phyloP scores from a whole-genome alignment of 2,113 vertebrate genomes.

The Monarcha castaneiventris region DNA sequence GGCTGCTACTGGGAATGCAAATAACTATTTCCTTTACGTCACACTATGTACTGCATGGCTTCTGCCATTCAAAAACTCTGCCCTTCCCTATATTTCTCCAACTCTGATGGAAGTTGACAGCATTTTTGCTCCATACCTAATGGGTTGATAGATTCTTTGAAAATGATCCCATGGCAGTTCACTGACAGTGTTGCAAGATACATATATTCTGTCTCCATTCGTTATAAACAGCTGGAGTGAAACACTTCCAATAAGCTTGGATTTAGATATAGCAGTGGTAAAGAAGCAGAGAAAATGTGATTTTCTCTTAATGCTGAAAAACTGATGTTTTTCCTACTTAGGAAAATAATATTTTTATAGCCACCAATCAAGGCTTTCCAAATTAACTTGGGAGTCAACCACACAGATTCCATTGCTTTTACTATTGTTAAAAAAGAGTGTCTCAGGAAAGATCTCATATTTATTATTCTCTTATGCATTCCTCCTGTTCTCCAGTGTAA shows the following conservation, averaged over 20 bases:
- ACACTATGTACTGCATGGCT: neutral
- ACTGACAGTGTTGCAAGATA: neutral
- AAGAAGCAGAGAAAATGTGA: neutral
- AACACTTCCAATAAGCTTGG: neutral
- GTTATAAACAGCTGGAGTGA: neutral
- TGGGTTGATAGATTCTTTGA: neutral
- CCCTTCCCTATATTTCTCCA: neutral
- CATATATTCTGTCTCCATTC: neutral
- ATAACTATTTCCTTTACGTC: neutral
- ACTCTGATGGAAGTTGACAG: neutral
- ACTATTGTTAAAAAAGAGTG: accelerated
- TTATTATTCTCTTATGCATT: neutral
- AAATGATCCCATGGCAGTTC: neutral
- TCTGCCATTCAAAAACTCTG: neutral
- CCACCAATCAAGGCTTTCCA: neutral
- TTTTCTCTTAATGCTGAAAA: neutral
- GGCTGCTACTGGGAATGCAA: neutral
- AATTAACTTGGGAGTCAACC: neutral
- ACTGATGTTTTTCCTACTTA: neutral
- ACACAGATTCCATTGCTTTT: neutral
- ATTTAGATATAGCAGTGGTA: neutral
- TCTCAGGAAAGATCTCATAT: neutral
- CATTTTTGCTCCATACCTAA: neutral
- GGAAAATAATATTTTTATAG: neutral
- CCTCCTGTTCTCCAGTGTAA: neutral